phyloP scores from a whole-genome alignment of 1,140 invertebrate genomes.

The Andrena cerasifolii region DNA sequence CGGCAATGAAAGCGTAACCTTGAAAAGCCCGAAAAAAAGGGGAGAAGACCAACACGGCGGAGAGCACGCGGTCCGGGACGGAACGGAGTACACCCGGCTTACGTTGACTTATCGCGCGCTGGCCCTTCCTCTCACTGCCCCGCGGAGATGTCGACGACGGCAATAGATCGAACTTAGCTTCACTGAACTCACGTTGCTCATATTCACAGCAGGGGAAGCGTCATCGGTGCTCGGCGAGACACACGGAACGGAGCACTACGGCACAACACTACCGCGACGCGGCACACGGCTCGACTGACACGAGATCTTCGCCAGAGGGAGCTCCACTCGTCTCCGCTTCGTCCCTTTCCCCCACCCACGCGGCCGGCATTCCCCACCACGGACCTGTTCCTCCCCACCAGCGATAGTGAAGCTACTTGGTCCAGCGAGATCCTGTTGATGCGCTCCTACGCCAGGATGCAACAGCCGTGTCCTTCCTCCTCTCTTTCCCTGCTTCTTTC shows the following conservation, averaged over 20 bases:
- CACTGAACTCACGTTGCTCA: conserved; percentile 47
- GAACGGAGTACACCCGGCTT: neutral
- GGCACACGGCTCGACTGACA: conserved; percentile 77
- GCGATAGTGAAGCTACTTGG: conserved; percentile 23
- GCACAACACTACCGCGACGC: conserved; percentile 73
- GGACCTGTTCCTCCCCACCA: conserved; percentile 37
- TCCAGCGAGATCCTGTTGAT: conserved; percentile 40
- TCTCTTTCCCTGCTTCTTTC: conserved; percentile 17
- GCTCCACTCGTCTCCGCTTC: conserved; percentile 63
- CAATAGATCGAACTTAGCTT: conserved; percentile 7
- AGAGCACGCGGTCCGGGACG: conserved; percentile 19
- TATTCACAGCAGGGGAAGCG: conserved; percentile 53
- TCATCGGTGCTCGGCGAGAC: conserved; percentile 45
- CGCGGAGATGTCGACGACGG: neutral
- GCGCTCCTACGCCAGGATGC: conserved; percentile 55
- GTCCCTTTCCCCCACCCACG: conserved; percentile 42
- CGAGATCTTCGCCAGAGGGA: conserved; percentile 72
- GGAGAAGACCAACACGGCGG: conserved; percentile 10
- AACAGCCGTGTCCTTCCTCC: conserved; percentile 48
- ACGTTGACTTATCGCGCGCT: neutral
- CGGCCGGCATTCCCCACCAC: conserved; percentile 42
- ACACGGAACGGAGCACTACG: conserved; percentile 37
- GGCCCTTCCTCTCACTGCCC: neutral
- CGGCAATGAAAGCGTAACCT: conserved; percentile 37
- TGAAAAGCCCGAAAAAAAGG: conserved; percentile 40